Base-by-base conservation (phyloP, 2,113 vertebrate genomes). In the Chionodraco myersi region DNA sequence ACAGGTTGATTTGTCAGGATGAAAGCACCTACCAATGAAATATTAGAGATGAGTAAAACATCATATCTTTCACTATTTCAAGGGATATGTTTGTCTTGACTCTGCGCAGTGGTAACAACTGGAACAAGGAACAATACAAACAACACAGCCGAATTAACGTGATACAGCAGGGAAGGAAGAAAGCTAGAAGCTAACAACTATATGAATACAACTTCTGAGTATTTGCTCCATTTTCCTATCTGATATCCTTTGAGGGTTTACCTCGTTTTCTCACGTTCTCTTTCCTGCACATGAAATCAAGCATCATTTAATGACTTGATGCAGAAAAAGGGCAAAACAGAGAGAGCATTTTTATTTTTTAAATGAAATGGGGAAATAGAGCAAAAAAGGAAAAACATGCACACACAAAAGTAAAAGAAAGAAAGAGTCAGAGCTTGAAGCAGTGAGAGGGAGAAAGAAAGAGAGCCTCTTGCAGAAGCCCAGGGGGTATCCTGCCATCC, bases 401-500 rank as follows among this genome's bases (percentile, higher is more conserved):
- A 30, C 5, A 52, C 30, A 52, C 75, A 41, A 73, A 78, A 72
- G 65, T 5, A 34, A 66, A 61, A 79, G 45, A 72, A 66, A 72
- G 49, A 74, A 83, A 34, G 52, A 77, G 59, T 77, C 41, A 41
- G 63, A 83, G 71, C 51, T 73, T 18, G 64, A 80, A 88, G 26
- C 68, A 68, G 76, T 5, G 47, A 83, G 80, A 86, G 61, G 59
- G 58, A 80, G 74, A 74, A 82, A 86, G 74, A 80, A 65, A 86
- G 78, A 73, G 84, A 91, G 87, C 83, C 80, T 93, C 88, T 89
- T 82, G 86, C 77, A 90, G 85, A 91, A 80, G 90, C 92, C 93
- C 92, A 94, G 85, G 91, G 94, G 93, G 91, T 94, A 92, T 92
- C 94, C 90, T 91, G 89, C 78, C 68, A 90, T 94, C 93, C 93